Evolutionary conservation across 1,140 invertebrate genomes (phyloP), one percentile per base, ranked within the genome.

Genomic region (Leptinotarsa texana): DNA sequence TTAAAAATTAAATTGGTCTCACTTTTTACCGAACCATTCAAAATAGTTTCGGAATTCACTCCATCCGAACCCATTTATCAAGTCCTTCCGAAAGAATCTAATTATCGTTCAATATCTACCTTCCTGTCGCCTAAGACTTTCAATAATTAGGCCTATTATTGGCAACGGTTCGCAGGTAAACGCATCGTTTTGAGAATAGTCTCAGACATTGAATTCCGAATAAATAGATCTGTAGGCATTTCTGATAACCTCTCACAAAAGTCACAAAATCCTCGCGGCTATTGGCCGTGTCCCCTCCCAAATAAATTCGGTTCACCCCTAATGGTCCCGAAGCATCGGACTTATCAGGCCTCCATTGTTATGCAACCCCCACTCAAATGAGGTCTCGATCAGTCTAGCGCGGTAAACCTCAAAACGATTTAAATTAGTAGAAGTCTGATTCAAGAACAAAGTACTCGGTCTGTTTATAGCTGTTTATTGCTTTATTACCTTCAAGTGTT

Each of bases 361-460:
- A 76, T 69, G 73, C 73, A 73, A 74, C 75, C 78, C 80, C 78
- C 76, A 48, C 81, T 70, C 71, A 73, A 57, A 33, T 33, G 17
- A 71, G 49, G 49, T 71, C 69, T 57, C 57, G 49, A 61, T 71
- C 69, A 57, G 21, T 71, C 22, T 27, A 27, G 72, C 75, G 79
- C 76, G 75, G 79, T 75, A 80, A 77, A 79, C 75, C 75, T 79
- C 76, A 79, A 80, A 57, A 81, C 74, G 77, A 78, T 80, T 77
- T 78, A 80, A 82, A 79, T 82, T 81, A 82, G 81, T 82, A 66
- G 76, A 77, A 74, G 76, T 57, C 70, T 76, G 76, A 79, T 77
- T 73, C 73, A 78, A 75, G 78, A 80, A 77, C 79, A 77, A 80
- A 73, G 77, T 78, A 79, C 76, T 76, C 63, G 42, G 6, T 15